Percentiles rank a stretch among this genome's conserved stretches.
phyloP scores from a whole-genome alignment of 2,797 vertebrate species.

The Cercopithecus hamlyni region DNA sequence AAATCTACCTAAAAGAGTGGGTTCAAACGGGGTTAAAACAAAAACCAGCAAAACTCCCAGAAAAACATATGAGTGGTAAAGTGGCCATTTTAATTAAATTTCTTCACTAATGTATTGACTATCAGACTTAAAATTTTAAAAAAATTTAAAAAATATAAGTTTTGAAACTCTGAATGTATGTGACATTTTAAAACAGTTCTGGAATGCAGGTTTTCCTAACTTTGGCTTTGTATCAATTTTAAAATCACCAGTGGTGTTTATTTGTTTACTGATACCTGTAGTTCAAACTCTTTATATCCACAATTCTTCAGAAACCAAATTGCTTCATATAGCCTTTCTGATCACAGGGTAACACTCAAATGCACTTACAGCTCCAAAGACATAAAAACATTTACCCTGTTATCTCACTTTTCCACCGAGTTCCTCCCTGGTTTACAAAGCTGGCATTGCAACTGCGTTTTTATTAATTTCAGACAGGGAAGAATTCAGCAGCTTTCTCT shows the following conservation, averaged over 20 bases:
- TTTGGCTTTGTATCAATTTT: neutral
- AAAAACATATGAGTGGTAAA: neutral
- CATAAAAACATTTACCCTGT: neutral
- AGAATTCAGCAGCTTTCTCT: conserved; percentile 18
- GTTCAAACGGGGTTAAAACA: neutral
- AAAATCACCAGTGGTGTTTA: neutral
- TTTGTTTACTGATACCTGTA: neutral
- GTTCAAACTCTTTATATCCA: conserved; percentile 32
- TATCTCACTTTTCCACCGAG: conserved; percentile 15
- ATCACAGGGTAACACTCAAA: neutral
- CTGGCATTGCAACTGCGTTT: fast-evolving
- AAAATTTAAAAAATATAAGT: neutral
- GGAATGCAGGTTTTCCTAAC: neutral
- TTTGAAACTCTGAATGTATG: neutral
- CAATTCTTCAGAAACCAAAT: neutral
- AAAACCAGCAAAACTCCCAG: neutral
- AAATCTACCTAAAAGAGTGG: neutral
- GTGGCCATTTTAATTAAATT: neutral
- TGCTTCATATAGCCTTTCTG: neutral
- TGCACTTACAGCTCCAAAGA: conserved; percentile 24
- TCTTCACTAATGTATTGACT: neutral
- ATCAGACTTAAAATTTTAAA: neutral
- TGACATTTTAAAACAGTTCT: neutral
- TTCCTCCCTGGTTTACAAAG: neutral
- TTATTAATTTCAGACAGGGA: neutral